Conservation (phyloP, 2,888 invertebrate genomes). For the Ashinkailepas kermadecensis region DNA sequence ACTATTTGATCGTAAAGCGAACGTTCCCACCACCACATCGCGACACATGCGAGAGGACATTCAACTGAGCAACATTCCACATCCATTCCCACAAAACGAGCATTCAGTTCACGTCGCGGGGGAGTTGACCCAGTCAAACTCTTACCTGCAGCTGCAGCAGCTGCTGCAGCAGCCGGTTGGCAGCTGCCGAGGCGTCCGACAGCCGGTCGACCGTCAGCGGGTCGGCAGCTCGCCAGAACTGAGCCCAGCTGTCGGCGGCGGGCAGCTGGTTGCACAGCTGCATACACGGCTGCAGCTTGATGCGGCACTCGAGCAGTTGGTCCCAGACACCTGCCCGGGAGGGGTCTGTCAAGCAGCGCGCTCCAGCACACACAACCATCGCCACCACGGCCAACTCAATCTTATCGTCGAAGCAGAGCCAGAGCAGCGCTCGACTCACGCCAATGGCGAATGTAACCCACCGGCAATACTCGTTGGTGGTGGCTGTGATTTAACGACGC, state of each 20-base stretch:
- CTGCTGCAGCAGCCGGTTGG: slow-evolving; percentile 54
- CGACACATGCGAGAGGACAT: too few species aligned
- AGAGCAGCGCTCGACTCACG: not conserved
- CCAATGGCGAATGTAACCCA: not conserved
- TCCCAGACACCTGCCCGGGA: slow-evolving; percentile 58
- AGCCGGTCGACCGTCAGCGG: slow-evolving; percentile 41
- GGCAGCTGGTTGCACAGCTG: slow-evolving; percentile 71
- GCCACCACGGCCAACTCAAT: not conserved
- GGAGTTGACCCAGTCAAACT: too few species aligned
- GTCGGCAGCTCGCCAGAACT: slow-evolving; percentile 44
- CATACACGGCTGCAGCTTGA: slow-evolving; percentile 75
- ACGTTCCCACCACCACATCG: too few species aligned
- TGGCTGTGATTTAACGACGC: too few species aligned
- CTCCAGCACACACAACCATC: not conserved
- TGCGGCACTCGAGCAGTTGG: slow-evolving; percentile 71
- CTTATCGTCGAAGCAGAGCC: not conserved
- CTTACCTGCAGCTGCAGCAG: slow-evolving; percentile 50
- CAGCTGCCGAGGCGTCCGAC: slow-evolving; percentile 48
- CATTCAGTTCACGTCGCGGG: too few species aligned
- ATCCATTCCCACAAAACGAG: too few species aligned
- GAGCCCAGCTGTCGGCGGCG: slow-evolving; percentile 46
- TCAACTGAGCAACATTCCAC: too few species aligned
- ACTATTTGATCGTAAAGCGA: too few species aligned
- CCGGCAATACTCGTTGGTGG: too few species aligned
- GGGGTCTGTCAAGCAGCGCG: not conserved